These are phyloP conservation scores for Coregonus suidteri DNA, from an alignment of 2,797 vertebrate genomes.

Conservation along the genomic window DNA sequence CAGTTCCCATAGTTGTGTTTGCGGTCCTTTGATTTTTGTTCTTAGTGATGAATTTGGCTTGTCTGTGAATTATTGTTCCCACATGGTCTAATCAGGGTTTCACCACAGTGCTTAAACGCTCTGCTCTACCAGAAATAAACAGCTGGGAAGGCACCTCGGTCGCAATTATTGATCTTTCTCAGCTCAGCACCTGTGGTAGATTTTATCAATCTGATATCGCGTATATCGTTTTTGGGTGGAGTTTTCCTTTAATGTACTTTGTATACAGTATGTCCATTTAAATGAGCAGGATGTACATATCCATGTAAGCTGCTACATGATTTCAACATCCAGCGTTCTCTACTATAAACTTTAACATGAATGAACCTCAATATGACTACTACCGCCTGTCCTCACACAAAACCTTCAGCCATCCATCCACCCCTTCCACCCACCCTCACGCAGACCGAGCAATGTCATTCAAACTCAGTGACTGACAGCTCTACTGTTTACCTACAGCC, in stretches of 20 bases:
- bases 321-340: neutral
- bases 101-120: conserved; percentile 22
- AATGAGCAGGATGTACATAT: too few species aligned
- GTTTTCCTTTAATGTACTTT: too few species aligned
- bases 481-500: conserved; percentile 33
- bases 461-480: conserved; percentile 45
- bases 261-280: too few species aligned
- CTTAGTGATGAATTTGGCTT: conserved; percentile 23
- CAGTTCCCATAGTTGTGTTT: conserved; percentile 21
- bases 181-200: conserved; percentile 18
- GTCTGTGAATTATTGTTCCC: conserved; percentile 25
- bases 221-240: too few species aligned
- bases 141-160: conserved; percentile 8
- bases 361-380: too few species aligned
- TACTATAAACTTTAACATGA: neutral
- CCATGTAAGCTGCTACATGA: neutral
- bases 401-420: neutral
- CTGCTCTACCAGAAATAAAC: conserved; percentile 29
- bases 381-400: neutral
- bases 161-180: conserved; percentile 7
- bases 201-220: neutral
- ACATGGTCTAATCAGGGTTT: conserved; percentile 31
- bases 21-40: conserved; percentile 28
- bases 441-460: conserved; percentile 28
- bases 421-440: neutral